Evolutionary conservation across 2,797 vertebrate genomes (phyloP).

Genomic region (Saxicola maurus): DNA sequence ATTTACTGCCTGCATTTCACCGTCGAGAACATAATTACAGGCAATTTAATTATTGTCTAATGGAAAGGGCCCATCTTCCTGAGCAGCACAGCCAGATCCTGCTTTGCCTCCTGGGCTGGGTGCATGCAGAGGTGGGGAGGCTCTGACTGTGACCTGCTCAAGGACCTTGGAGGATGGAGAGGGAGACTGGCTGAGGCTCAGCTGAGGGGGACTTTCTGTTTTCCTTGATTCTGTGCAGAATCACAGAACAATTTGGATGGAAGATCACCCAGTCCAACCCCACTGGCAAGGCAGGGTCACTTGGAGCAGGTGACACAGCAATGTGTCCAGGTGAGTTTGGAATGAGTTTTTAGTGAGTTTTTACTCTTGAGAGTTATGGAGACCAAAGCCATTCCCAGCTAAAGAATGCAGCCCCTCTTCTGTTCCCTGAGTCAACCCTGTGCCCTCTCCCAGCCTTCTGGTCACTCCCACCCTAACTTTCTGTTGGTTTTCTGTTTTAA

Average conservation of each 20-base stretch:
- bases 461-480: too few species aligned
- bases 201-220: background rate
- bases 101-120: background rate
- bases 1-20: slow-evolving; percentile 41
- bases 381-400: too few species aligned
- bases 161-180: background rate
- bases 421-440: too few species aligned
- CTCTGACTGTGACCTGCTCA: background rate
- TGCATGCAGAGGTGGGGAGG: background rate
- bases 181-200: background rate
- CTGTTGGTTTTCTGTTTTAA: too few species aligned
- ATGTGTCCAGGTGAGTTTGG: background rate
- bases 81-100: background rate
- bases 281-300: background rate
- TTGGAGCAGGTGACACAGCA: background rate
- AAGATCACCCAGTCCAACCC: background rate
- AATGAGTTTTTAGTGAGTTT: too few species aligned
- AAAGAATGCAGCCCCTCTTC: too few species aligned
- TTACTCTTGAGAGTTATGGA: background rate
- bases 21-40: slow-evolving; percentile 49
- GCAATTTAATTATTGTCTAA: slow-evolving; percentile 53
- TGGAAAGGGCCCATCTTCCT: background rate
- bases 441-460: too few species aligned
- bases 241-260: background rate
- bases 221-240: background rate